Conservation (phyloP, 2,797 vertebrate species). For the Meriones psammophilus region DNA sequence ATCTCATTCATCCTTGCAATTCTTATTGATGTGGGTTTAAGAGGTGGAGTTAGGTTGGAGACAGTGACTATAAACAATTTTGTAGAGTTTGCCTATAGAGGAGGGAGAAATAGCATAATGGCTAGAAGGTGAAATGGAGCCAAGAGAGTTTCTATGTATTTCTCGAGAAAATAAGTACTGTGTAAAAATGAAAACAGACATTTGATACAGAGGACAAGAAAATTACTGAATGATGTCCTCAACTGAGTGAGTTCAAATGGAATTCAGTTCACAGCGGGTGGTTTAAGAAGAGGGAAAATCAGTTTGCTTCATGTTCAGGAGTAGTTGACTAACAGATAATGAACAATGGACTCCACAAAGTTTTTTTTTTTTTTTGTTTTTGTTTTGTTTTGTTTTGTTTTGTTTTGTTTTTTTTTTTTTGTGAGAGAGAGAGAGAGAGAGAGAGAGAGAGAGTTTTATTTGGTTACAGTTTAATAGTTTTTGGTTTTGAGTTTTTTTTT, state of each 20-base stretch:
- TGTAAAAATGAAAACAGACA: not conserved
- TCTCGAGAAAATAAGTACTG: conserved; percentile 13
- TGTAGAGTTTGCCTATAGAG: not conserved
- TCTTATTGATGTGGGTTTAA: not conserved
- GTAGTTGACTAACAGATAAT: not conserved
- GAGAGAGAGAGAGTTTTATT: not conserved
- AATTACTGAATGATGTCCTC: not conserved
- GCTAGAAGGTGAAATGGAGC: not conserved
- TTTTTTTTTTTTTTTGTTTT: too few relatives aligned
- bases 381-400: too few relatives aligned
- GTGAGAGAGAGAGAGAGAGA: too few relatives aligned
- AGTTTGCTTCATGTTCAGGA: not conserved
- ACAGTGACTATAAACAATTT: not conserved
- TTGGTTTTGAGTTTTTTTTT: not conserved
- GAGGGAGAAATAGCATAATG: not conserved
- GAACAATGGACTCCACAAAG: not conserved
- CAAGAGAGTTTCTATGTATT: not conserved
- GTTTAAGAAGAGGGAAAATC: not conserved
- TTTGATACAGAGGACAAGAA: not conserved
- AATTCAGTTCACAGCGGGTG: not conserved
- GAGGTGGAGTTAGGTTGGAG: not conserved
- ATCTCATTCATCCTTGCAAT: not conserved
- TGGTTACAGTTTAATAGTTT: not conserved
- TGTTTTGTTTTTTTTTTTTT: too few relatives aligned
- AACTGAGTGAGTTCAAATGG: not conserved